A percentile compares a stretch with the other conserved stretches of the same genome.
phyloP scores from a whole-genome alignment of 2,113 vertebrate species.

The Carollia perspicillata region DNA sequence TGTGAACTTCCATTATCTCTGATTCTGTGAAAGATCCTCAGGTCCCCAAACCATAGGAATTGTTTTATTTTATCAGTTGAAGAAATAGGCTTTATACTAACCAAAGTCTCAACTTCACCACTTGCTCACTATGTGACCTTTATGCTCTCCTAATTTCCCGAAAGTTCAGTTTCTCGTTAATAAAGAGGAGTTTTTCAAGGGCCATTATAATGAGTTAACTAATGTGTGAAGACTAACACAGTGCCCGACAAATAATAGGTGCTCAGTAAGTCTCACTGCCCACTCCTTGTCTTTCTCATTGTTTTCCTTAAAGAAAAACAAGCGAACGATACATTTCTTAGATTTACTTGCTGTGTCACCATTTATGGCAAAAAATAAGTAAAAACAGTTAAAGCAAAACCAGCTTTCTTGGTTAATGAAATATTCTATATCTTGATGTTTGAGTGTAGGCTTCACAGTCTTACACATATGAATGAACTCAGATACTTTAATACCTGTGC shows the following conservation, averaged over 20 bases:
- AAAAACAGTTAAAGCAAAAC: conserved; percentile 6
- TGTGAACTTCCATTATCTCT: not conserved
- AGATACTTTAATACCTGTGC: not conserved
- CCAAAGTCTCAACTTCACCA: not conserved
- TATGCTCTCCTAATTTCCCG: not conserved
- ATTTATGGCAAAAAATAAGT: not conserved
- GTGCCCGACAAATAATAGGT: not conserved
- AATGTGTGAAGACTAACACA: not conserved
- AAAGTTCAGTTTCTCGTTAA: not conserved
- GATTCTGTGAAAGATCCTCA: not conserved
- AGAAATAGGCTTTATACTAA: not conserved
- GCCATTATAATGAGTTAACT: not conserved
- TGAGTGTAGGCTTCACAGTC: not conserved
- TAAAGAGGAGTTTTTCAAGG: not conserved
- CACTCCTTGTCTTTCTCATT: not conserved
- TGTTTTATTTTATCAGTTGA: not conserved
- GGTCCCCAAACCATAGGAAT: not conserved
- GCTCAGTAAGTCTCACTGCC: not conserved
- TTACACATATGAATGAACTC: not conserved
- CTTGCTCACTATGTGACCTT: not conserved
- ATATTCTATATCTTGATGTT: not conserved
- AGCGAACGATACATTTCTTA: not conserved
- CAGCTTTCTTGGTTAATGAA: not conserved
- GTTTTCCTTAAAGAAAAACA: conserved; percentile 20
- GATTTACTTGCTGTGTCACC: not conserved